A percentile compares a stretch with the other conserved stretches of the same genome.
These are phyloP conservation scores for Lineus longissimus DNA, from an alignment of 1,140 invertebrate genomes.

Conservation along the genomic window DNA sequence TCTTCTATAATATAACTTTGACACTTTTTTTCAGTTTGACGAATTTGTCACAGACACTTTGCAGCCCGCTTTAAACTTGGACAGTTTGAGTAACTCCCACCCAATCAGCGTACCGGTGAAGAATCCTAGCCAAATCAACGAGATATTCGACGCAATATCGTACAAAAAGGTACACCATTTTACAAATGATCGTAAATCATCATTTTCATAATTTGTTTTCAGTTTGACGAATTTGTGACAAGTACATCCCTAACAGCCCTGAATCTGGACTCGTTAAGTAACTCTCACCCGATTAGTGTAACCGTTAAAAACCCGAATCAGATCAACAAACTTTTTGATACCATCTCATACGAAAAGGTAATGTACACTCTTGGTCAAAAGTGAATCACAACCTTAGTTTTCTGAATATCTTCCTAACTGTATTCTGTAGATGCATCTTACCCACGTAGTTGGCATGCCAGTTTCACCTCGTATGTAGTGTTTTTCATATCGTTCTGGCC, in stretches of 20 bases:
- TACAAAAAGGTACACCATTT: constrained; percentile 43
- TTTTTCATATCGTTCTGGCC: too few species aligned
- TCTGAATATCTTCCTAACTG: too few species aligned
- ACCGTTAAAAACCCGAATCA: constrained; percentile 32
- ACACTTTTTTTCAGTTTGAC: constrained; percentile 36
- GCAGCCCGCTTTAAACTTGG: constrained; percentile 36
- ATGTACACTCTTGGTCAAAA: neutral
- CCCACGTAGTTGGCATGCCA: too few species aligned
- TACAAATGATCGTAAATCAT: too few species aligned
- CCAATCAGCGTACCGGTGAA: constrained; percentile 35
- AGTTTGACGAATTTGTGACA: constrained; percentile 42
- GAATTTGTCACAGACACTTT: constrained; percentile 35
- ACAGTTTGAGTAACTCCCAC: constrained; percentile 33
- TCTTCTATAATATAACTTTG: too few species aligned
- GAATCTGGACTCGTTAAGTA: constrained; percentile 28
- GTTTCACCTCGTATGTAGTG: too few species aligned
- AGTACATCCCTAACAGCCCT: constrained; percentile 37
- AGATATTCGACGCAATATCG: constrained; percentile 40
- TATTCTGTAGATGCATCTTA: too few species aligned
- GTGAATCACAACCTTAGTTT: too few species aligned
- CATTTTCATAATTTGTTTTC: too few species aligned
- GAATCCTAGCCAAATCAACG: constrained; percentile 36
- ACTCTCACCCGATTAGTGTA: constrained; percentile 39
- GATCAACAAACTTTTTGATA: constrained; percentile 42
- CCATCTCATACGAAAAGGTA: constrained; percentile 41